These are phyloP conservation scores for Silurus meridionalis DNA, from an alignment of 2,113 vertebrate species.

Conservation along the genomic window DNA sequence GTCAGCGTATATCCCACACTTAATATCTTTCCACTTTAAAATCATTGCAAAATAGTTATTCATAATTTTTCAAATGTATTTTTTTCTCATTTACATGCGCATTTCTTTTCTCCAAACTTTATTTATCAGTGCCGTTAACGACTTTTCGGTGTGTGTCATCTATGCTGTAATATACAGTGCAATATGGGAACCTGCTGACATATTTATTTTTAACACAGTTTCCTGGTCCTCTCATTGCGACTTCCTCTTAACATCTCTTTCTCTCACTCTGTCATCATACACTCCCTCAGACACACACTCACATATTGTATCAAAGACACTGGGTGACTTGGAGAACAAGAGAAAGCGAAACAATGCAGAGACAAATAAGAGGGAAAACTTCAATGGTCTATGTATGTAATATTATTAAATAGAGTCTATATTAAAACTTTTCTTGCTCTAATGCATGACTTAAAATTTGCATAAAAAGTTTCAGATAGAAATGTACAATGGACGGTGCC, in stretches of 20 bases:
- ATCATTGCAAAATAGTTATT: not conserved
- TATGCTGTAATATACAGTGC: not conserved
- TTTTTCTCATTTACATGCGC: not conserved
- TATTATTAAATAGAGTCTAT: not conserved
- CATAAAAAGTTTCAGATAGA: not conserved
- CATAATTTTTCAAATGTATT: not conserved
- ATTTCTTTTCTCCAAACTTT: not conserved
- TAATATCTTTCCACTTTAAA: not conserved
- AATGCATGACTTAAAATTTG: not conserved
- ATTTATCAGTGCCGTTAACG: not conserved
- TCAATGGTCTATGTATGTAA: not conserved
- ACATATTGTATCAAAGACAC: not conserved
- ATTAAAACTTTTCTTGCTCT: not conserved
- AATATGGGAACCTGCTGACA: not conserved
- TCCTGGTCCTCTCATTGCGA: not conserved
- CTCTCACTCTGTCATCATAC: not conserved
- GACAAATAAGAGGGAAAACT: not conserved
- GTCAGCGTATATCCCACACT: not conserved
- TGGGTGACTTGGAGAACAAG: slow-evolving; percentile 1
- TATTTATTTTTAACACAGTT: slow-evolving; percentile 25
- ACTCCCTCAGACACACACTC: not conserved
- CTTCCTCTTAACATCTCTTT: slow-evolving; percentile 16
- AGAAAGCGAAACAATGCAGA: not conserved
- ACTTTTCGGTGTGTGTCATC: not conserved
- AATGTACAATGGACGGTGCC: too few species aligned